Conservation (phyloP, 2,888 invertebrate species). For the Sthenelais limicola region DNA sequence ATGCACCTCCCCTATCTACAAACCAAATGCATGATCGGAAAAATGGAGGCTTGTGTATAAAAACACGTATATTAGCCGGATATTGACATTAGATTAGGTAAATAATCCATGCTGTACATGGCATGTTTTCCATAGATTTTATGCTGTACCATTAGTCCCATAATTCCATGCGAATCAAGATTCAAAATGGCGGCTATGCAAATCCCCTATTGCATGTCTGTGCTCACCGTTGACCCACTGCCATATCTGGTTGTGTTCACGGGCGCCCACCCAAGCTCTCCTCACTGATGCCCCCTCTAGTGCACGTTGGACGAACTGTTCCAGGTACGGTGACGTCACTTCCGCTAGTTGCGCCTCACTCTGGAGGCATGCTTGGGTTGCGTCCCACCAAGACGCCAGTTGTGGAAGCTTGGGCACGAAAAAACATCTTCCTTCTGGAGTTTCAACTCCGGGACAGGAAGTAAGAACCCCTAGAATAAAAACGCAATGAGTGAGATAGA, state of each 20-base stretch:
- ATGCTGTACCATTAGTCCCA: too few relatives aligned
- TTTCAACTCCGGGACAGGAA: neutral
- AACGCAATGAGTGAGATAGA: too few relatives aligned
- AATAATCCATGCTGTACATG: too few relatives aligned
- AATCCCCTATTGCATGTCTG: too few relatives aligned
- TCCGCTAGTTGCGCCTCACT: neutral
- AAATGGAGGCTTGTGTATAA: too few relatives aligned
- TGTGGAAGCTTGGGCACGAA: neutral
- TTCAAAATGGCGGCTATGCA: too few relatives aligned
- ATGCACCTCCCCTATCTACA: too few relatives aligned
- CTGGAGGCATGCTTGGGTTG: neutral
- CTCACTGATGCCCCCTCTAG: conserved; percentile 1
- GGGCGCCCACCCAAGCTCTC: conserved; percentile 14
- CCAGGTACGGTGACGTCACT: conserved; percentile 11
- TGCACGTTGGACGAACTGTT: neutral
- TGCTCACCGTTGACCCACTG: neutral
- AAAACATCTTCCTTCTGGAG: conserved; percentile 14
- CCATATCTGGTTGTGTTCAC: neutral
- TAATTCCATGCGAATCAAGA: too few relatives aligned
- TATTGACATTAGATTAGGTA: too few relatives aligned
- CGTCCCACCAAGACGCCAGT: neutral
- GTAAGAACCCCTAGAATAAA: neutral
- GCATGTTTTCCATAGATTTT: too few relatives aligned
- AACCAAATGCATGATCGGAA: too few relatives aligned
- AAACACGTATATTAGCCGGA: too few relatives aligned